Base-by-base conservation (phyloP, 1,140 invertebrate genomes). In the Bombus sylvicola region DNA sequence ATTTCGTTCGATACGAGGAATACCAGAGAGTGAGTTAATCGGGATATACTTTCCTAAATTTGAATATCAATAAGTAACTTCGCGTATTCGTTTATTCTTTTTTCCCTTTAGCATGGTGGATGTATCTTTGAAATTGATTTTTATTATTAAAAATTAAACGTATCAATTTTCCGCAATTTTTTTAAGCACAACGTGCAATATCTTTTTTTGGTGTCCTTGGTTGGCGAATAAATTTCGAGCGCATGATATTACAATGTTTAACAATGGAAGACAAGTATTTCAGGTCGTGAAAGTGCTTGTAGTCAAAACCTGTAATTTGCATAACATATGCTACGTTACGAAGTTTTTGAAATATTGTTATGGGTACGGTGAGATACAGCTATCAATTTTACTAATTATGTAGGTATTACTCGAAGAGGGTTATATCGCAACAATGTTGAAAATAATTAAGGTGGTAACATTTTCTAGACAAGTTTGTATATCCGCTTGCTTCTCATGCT, bases 301-400 rank as follows among this genome's bases (percentile, higher is more conserved):
- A 43, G 41, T 22, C 41, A 47, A 73, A 31, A 73, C 41, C 25
- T 31, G n/a, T 73, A 73, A 73, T 73, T 43, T 73, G 71, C 71
- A 73, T 73, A 73, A 73, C 25, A 41, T 73, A 47, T 31, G 71
- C 15, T 43, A 43, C 41, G 71, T 73, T 71, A 53, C 47, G 10
- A 39, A 71, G 69, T 71, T 43, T 73, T 73, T 73, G 71, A 31
- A 73, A 43, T 43, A 73, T 22, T 31, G 71, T 73, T 73, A 43
- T 18, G 71, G n/a, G 15, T 22, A 73, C 41, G 28, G 15, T 31
- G 8, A 47, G 39, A 73, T 43, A 73, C 41, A 73, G 71, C 71
- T 72, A 73, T 73, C 37, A 73, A 47, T 43, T 73, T 73, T 43
- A 31, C 28, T 73, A 73, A 73, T 73, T 73, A 47, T 28, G 71